These are phyloP conservation scores for Agrilus planipennis DNA, from an alignment of 1,140 invertebrate genomes.

Conservation along the genomic window DNA sequence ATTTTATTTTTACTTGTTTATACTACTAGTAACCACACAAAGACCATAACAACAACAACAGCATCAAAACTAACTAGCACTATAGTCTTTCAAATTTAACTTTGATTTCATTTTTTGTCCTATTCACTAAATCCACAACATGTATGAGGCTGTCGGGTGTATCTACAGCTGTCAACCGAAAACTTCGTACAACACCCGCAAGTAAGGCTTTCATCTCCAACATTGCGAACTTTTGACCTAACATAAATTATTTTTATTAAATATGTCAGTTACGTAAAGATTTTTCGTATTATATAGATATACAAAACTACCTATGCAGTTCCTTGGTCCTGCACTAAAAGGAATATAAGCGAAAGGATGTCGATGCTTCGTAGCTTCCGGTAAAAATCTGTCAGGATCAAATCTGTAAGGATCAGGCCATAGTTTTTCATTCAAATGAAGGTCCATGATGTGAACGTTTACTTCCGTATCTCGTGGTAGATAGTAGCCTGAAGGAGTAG, in stretches of 20 bases:
- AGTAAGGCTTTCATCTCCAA: slow-evolving; percentile 35
- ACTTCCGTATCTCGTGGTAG: slow-evolving; percentile 35
- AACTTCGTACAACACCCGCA: slow-evolving; percentile 29
- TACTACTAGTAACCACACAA: too few relatives aligned
- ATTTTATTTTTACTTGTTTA: too few relatives aligned
- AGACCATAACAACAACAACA: too few relatives aligned
- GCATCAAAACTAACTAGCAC: too few relatives aligned
- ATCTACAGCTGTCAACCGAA: slow-evolving; percentile 12
- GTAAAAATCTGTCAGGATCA: too few relatives aligned
- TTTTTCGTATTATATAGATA: too few relatives aligned
- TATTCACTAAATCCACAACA: slow-evolving; percentile 3
- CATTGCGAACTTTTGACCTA: slow-evolving; percentile 37
- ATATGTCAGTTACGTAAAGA: too few relatives aligned
- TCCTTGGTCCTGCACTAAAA: too few relatives aligned
- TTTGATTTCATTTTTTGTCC: slow-evolving; percentile 2
- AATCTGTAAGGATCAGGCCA: slow-evolving; percentile 48
- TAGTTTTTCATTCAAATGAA: slow-evolving; percentile 40
- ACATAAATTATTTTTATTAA: slow-evolving; percentile 7
- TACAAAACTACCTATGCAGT: too few relatives aligned
- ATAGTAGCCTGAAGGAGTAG: slow-evolving; percentile 17
- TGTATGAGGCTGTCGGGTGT: slow-evolving; percentile 10
- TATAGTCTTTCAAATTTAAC: slow-evolving; percentile 3
- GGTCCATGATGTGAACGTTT: slow-evolving; percentile 29
- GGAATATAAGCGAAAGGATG: too few relatives aligned
- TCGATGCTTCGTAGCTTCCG: too few relatives aligned